Percentiles rank a stretch among this genome's conserved stretches.
These are phyloP conservation scores for Orchesella cincta DNA, from an alignment of 1,140 invertebrate genomes.

Conservation along the genomic window DNA sequence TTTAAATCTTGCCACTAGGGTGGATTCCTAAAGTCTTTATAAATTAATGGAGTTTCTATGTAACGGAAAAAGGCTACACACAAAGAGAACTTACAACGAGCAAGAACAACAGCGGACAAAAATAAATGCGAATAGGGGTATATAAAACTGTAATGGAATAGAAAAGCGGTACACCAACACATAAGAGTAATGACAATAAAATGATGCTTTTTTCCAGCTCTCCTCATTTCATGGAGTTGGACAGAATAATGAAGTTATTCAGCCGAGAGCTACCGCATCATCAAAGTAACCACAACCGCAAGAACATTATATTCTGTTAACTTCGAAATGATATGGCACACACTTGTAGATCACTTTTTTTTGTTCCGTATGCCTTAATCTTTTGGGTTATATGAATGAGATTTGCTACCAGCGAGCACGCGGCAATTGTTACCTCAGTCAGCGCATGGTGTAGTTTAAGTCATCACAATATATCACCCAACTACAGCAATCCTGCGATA, in stretches of 20 bases:
- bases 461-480: too few species aligned
- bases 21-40: slow-evolving; percentile 7
- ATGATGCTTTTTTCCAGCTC: not conserved
- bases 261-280: not conserved
- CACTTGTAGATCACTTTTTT: too few species aligned
- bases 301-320: not conserved
- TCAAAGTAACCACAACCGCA: slow-evolving; percentile 1
- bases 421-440: too few species aligned
- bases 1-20: not conserved
- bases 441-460: too few species aligned
- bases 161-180: not conserved
- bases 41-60: slow-evolving; percentile 26
- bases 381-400: too few species aligned
- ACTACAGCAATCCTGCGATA: too few species aligned
- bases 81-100: not conserved
- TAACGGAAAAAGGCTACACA: slow-evolving; percentile 8
- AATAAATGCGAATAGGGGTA: too few species aligned
- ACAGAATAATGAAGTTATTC: slow-evolving; percentile 5
- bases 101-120: too few species aligned
- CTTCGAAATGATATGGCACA: not conserved
- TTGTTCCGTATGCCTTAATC: too few species aligned
- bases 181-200: not conserved
- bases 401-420: too few species aligned
- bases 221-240: not conserved
- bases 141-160: not conserved